phyloP scores from a whole-genome alignment of 2,888 invertebrate species.

The Ctenicera cuprea region DNA sequence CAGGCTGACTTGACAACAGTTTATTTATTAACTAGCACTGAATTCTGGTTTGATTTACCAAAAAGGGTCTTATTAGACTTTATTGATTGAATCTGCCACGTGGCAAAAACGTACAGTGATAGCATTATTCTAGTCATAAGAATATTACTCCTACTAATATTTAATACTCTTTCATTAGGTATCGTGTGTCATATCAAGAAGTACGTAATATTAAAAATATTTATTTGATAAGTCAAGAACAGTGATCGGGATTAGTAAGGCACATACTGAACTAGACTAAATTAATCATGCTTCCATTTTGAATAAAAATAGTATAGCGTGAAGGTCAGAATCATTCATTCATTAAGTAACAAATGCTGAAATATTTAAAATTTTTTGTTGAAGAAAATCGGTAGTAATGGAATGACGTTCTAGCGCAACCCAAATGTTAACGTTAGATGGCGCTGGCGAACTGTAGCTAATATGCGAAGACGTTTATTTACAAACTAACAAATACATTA shows the following conservation, averaged over 20 bases:
- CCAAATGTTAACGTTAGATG: no score
- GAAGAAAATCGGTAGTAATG: no score
- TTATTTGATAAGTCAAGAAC: neutral
- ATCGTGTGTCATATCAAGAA: slow-evolving; percentile 38
- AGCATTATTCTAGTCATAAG: slow-evolving; percentile 51
- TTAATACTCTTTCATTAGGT: slow-evolving; percentile 19
- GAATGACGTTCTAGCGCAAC: no score
- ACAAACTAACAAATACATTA: no score
- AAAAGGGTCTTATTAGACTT: no score
- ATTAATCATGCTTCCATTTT: slow-evolving; percentile 48
- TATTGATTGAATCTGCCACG: neutral
- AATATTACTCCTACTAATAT: slow-evolving; percentile 1
- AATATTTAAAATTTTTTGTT: no score
- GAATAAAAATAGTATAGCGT: slow-evolving; percentile 20
- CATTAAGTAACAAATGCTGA: no score
- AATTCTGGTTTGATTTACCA: no score
- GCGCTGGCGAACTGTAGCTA: no score
- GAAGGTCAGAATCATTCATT: neutral
- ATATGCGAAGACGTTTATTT: no score
- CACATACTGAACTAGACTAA: slow-evolving; percentile 9
- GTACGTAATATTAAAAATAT: slow-evolving; percentile 1
- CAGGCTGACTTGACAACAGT: no score
- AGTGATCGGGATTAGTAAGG: neutral
- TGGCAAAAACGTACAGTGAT: slow-evolving; percentile 28
- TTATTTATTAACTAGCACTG: no score